A percentile compares a stretch with the other conserved stretches of the same genome.
Conservation (phyloP, 2,797 vertebrate species). For the Adelosebastes latens region DNA sequence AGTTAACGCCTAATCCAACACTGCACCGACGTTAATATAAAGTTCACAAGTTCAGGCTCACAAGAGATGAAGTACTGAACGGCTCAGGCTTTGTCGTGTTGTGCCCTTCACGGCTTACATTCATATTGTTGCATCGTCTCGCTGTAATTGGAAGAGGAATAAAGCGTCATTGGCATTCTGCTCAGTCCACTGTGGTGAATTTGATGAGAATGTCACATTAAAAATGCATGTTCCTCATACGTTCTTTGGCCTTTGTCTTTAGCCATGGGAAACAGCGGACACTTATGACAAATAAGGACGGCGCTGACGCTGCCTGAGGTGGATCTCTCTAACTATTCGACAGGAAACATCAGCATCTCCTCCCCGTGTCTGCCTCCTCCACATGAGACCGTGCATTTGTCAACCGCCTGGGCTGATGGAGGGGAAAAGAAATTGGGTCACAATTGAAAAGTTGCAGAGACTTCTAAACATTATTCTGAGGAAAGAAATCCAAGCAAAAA, state of each 20-base stretch:
- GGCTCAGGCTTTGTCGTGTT: slow-evolving; percentile 14
- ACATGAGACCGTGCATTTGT: slow-evolving; percentile 39
- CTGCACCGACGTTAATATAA: neutral
- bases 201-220: slow-evolving; percentile 81
- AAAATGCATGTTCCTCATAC: slow-evolving; percentile 80
- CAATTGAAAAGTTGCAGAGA: slow-evolving; percentile 1
- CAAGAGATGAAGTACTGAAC: slow-evolving; percentile 21
- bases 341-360: slow-evolving; percentile 59
- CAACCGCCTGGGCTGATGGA: slow-evolving; percentile 42
- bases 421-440: slow-evolving; percentile 45
- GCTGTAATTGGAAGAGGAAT: slow-evolving; percentile 59
- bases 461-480: neutral
- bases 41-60: slow-evolving; percentile 46
- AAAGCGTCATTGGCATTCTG: slow-evolving; percentile 75
- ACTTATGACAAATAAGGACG: slow-evolving; percentile 80
- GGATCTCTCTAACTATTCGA: slow-evolving; percentile 51
- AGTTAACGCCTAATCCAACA: slow-evolving; percentile 22
- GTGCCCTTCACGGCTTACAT: slow-evolving; percentile 56
- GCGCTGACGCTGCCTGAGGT: slow-evolving; percentile 61
- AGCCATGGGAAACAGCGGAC: slow-evolving; percentile 71
- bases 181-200: slow-evolving; percentile 69
- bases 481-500: neutral
- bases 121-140: slow-evolving; percentile 42
- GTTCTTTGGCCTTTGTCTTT: slow-evolving; percentile 78
- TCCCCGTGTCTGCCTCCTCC: slow-evolving; percentile 37